Base-by-base conservation (phyloP, 2,113 vertebrate species). In the Campylomormyrus tamandua region DNA sequence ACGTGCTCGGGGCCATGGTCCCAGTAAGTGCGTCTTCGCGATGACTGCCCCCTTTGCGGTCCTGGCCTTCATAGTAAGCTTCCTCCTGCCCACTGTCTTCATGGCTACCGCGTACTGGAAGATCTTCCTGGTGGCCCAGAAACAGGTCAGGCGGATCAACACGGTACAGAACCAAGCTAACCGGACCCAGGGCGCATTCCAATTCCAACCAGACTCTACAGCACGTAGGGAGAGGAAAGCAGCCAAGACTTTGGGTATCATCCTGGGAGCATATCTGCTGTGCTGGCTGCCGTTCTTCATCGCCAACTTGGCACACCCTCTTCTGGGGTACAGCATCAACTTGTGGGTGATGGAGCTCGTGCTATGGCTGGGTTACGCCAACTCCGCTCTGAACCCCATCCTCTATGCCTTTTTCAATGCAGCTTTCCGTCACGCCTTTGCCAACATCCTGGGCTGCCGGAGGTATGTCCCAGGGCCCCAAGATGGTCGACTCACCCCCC, bases 221-320 rank as follows among this genome's bases (percentile, higher is more conserved):
- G 39, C 48, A 77, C 89, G 89, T 87, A 95, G 92, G 88, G 92
- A 93, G n/a, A 84, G 77, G 8, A 93, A 92, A 10, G 93, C 94
- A 0, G 91, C 92, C 2, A 91, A 91, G 88, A 94, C 92, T 21
- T 90, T 94, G 9, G 93, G 94, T 21, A 90, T 94, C 89, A 91
- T 94, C 10, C 91, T 93, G 35, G 93, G 92, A 0, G 92, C 91
- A 7, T 94, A 94, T 48, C 87, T 95, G 24, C 45, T 94, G n/a
- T 94, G 94, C 80, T 94, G 93, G 94, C 84, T 93, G 13, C 94
- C 93, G 2, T 94, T 94, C 90, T 94, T 95, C 83, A 90, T 90
- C 19, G 50, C 89, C 21, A 93, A 92, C 15, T 39, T 93, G 87
- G 85, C 86, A 45, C 80, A 92, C 10, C 90, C 92, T 11, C 90